phyloP scores from a whole-genome alignment of 2,888 invertebrate genomes.

The Ochropleura leucogaster region DNA sequence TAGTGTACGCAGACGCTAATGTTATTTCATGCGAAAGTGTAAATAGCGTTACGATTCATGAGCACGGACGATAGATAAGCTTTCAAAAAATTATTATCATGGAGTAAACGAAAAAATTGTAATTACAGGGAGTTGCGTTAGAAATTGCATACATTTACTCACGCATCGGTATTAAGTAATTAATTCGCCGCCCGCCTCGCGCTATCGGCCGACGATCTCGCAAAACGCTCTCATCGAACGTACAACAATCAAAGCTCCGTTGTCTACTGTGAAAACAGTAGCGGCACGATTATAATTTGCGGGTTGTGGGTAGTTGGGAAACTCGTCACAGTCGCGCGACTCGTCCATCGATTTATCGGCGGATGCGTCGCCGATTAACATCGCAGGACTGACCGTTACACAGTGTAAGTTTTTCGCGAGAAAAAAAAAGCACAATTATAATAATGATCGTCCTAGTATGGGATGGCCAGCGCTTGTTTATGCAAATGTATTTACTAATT shows the following conservation, averaged over 20 bases:
- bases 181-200: constrained; percentile 79
- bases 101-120: constrained; percentile 81
- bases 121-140: constrained; percentile 85
- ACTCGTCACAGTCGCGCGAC: constrained; percentile 85
- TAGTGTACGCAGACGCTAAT: constrained; percentile 68
- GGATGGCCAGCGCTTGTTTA: constrained; percentile 84
- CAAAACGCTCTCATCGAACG: constrained; percentile 80
- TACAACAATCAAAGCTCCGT: constrained; percentile 81
- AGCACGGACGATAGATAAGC: constrained; percentile 87
- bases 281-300: constrained; percentile 82
- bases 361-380: constrained; percentile 86
- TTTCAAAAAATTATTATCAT: constrained; percentile 85
- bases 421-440: constrained; percentile 86
- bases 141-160: constrained; percentile 85
- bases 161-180: constrained; percentile 90
- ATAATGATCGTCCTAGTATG: constrained; percentile 89
- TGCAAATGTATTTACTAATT: constrained; percentile 88
- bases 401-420: constrained; percentile 84
- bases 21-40: constrained; percentile 80
- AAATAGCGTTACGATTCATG: constrained; percentile 84
- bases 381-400: constrained; percentile 84
- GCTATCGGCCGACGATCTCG: constrained; percentile 86
- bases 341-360: constrained; percentile 89
- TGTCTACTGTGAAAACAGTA: constrained; percentile 81
- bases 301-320: constrained; percentile 83